These are phyloP conservation scores for Gasterosteus aculeatus DNA, from an alignment of 2,113 vertebrate species.

Conservation along the genomic window DNA sequence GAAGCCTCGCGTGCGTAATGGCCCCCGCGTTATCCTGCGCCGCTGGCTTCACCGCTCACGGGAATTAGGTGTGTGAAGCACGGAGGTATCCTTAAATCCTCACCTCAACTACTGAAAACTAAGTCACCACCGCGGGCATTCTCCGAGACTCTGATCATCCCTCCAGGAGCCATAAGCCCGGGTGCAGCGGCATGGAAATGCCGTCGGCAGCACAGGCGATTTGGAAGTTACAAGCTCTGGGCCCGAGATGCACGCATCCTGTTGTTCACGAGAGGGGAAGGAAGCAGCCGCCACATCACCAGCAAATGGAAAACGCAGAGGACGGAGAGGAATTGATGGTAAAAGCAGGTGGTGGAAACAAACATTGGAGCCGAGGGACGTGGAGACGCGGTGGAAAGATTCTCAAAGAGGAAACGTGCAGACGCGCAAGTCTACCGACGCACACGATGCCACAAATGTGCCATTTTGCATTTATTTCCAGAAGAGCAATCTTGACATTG, in stretches of 20 bases:
- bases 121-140: too few relatives aligned
- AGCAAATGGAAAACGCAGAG: constrained; percentile 64
- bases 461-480: neutral
- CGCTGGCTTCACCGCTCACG: neutral
- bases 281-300: constrained; percentile 47
- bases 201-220: neutral
- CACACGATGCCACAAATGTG: neutral
- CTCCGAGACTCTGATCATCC: neutral
- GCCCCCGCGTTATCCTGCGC: constrained; percentile 11
- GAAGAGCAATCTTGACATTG: too few relatives aligned
- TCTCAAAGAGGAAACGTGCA: constrained; percentile 18
- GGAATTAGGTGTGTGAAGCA: constrained; percentile 12
- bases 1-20: constrained; percentile 38
- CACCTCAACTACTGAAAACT: neutral
- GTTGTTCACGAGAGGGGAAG: constrained; percentile 70
- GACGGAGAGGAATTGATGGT: constrained; percentile 41
- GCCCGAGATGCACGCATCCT: constrained; percentile 64
- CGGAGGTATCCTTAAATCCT: neutral
- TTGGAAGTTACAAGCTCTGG: too few relatives aligned
- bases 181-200: neutral
- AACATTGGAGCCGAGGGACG: constrained; percentile 15
- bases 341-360: constrained; percentile 61
- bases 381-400: constrained; percentile 19
- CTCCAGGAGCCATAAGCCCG: constrained; percentile 8
- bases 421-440: too few relatives aligned